Base-by-base conservation (phyloP, 2,888 invertebrate genomes). In the Nemoura dubitans region DNA sequence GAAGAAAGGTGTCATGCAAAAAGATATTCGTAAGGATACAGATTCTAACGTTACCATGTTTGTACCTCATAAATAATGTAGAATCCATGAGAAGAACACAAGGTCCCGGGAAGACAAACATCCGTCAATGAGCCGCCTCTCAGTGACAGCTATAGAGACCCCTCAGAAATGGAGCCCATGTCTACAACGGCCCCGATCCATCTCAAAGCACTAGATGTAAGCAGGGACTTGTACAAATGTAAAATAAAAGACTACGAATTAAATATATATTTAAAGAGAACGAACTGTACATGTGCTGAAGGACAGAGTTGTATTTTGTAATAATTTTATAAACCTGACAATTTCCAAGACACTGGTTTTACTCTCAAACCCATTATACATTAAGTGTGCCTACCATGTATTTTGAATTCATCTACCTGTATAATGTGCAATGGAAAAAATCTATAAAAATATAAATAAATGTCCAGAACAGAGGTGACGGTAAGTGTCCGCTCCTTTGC, bases 1-100 rank as follows among this genome's bases (percentile, higher is more conserved):
- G 78, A 78, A 28, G 28, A 78, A 78, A 78, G 78, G 78, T 78
- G 26, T 27, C 59, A 59, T 59, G 59, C 59, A 59, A 59, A 14
- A 27, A 78, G 14, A 78, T 78, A 78, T 28, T 78, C 78, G 28
- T 78, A 28, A 27, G 28, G 78, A 78, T 21, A 78, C 26, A 78
- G 28, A 78, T 78, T 27, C 78, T 78, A 27, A 78, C n/a, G 26
- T 26, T 14, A 26, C 26, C 78, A 78, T 78, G 78, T 27, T 10
- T 78, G n/a, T 25, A 78, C 28, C 26, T 78, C 26, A 6, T 28
- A 78, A 28, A 78, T 28, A 26, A 6, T 78, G 26, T 2, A 78
- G 16, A 78, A 78, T 28, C 78, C 78, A 78, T 78, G 78, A 28
- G 6, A 78, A 27, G 28, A 78, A 78, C 28, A 78, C 78, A 27